These are phyloP conservation scores for Conus canariensis DNA, from an alignment of 2,888 invertebrate genomes.

Conservation along the genomic window DNA sequence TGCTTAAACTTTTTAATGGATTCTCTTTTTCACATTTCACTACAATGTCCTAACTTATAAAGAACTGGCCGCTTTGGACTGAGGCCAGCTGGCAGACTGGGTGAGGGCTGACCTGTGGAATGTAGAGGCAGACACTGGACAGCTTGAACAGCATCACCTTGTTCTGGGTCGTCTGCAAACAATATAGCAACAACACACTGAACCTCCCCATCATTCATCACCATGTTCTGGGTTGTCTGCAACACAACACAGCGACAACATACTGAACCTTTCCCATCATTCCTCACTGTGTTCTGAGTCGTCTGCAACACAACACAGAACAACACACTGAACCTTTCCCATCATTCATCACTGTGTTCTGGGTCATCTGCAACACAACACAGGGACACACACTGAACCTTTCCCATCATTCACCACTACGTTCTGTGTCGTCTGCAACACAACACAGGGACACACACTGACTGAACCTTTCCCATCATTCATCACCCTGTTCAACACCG, in stretches of 20 bases:
- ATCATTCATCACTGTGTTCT: constrained; percentile 65
- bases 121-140: constrained; percentile 74
- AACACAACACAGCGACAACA: constrained; percentile 47
- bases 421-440: constrained; percentile 71
- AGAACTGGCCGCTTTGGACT: no score
- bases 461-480: not conserved
- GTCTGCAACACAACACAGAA: constrained; percentile 64
- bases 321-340: not conserved
- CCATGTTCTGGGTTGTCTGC: constrained; percentile 72
- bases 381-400: not conserved
- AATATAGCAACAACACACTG: constrained; percentile 27
- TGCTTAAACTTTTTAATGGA: no score
- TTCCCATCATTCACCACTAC: constrained; percentile 57
- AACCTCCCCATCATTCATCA: constrained; percentile 49
- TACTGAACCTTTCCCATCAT: not conserved
- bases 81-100: no score
- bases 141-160: constrained; percentile 74
- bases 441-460: constrained; percentile 33
- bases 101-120: constrained; percentile 71
- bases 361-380: constrained; percentile 67
- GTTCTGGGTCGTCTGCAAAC: constrained; percentile 71
- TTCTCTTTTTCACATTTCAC: no score
- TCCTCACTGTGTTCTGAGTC: constrained; percentile 69
- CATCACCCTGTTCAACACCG: constrained; percentile 67
- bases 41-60: no score